phyloP scores from a whole-genome alignment of 1,140 invertebrate genomes.

The Cyrtorhinus lividipennis region DNA sequence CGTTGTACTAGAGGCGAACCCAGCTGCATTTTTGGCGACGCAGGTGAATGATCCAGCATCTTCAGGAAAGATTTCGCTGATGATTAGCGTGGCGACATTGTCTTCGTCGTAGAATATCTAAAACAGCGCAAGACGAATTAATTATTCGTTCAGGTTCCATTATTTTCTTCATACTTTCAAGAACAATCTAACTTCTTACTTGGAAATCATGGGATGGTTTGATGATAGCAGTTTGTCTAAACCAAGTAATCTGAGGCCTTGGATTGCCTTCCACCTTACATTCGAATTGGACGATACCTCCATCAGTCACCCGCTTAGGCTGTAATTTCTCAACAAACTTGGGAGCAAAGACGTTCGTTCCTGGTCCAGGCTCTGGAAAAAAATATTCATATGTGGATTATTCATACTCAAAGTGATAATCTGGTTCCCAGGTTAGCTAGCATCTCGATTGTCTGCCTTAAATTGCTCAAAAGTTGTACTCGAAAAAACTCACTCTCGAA shows the following conservation, averaged over 20 bases:
- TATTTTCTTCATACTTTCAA: not conserved
- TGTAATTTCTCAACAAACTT: conserved; percentile 73
- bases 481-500: conserved; percentile 83
- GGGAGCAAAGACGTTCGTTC: conserved; percentile 62
- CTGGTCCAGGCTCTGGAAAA: conserved; percentile 55
- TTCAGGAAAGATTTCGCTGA: conserved; percentile 91
- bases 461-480: no score
- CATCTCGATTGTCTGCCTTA: no score
- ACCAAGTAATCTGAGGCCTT: conserved; percentile 86
- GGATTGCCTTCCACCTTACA: conserved; percentile 80
- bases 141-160: not conserved
- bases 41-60: conserved; percentile 94
- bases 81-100: conserved; percentile 80
- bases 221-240: conserved; percentile 80
- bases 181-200: conserved; percentile 23
- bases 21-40: conserved; percentile 86
- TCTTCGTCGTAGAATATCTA: conserved; percentile 87
- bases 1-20: conserved; percentile 81
- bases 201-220: conserved; percentile 76
- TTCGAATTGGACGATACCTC: conserved; percentile 76
- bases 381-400: conserved; percentile 14
- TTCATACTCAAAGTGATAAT: not conserved
- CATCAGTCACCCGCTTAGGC: conserved; percentile 67
- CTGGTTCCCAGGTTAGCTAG: no score
- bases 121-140: no score